Evolutionary conservation across 2,113 vertebrate genomes (phyloP).

Genomic region (Ammodytes marinus): DNA sequence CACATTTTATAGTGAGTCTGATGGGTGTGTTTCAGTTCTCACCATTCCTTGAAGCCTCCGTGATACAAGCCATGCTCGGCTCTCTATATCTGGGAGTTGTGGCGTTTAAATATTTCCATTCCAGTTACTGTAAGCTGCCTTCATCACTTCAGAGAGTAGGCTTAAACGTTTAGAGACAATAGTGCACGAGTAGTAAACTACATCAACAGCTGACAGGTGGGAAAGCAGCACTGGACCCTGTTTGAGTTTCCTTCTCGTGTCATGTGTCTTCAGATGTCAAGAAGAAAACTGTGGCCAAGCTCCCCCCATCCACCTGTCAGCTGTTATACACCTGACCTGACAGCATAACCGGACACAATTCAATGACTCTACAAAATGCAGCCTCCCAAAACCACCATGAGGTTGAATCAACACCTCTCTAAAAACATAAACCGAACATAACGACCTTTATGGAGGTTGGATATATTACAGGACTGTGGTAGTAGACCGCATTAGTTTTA

Average conservation of each 20-base stretch:
- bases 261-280: not conserved
- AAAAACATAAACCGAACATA: constrained; percentile 4
- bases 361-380: not conserved
- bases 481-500: not conserved
- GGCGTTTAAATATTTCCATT: constrained; percentile 34
- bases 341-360: not conserved
- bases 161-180: constrained; percentile 15
- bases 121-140: constrained; percentile 3
- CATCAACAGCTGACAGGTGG: not conserved
- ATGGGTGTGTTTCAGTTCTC: constrained; percentile 56
- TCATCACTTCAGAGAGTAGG: not conserved
- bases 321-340: not conserved
- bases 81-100: constrained; percentile 28
- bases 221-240: not conserved
- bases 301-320: not conserved
- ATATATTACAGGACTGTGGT: not conserved
- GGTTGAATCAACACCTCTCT: not conserved
- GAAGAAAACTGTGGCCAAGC: not conserved
- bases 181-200: not conserved
- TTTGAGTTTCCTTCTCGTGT: not conserved
- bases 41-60: constrained; percentile 46
- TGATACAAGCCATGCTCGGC: constrained; percentile 29
- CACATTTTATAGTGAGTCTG: constrained; percentile 47
- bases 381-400: not conserved
- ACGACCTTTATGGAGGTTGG: not conserved